Base-by-base conservation (phyloP, 2,113 vertebrate genomes). In the Empidonax alnorum region DNA sequence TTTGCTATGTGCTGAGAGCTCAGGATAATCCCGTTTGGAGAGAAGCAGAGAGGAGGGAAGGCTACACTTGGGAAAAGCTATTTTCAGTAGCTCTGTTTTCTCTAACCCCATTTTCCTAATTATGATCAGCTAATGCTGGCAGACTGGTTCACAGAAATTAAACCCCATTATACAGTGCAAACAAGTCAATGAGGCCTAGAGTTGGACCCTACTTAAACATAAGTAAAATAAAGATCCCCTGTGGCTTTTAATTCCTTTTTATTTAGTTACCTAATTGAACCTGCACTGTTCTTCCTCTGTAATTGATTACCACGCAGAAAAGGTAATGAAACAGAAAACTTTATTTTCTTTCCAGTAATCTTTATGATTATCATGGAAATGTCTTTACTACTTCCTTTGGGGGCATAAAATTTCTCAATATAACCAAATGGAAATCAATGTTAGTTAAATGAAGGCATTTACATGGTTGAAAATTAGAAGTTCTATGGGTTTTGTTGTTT, bases 211-310 rank as follows among this genome's bases (percentile, higher is more conserved):
- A 30, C 78, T 77, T 86, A 66, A 92, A 61, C 31, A 49, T 35
- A 84, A 81, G 76, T 93, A 75, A 90, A 95, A 72, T 93, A 81
- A 86, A 78, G 85, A 89, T 89, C 68, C 52, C 90, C 93, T 13
- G 83, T 86, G 85, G 93, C 83, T 94, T 89, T 96, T 96, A 90
- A 95, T 94, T 95, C 65, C 59, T 94, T 96, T 96, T 84, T 90
- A 96, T 94, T 88, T 81, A 81, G 72, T 92, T 92, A 61, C 83
- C 87, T 94, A 95, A 92, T 95, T 96, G 88, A 94, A 95, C 92
- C 85, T 86, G 52, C 18, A 15, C 65, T 72, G 47, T 80, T 92
- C 59, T 93, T 93, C 72, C 41, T 88, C 87, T 65, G 52, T 81
- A 89, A 94, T 78, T 84, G 92, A 90, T 95, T 78, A 53, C 44